Evolutionary conservation across 2,797 vertebrate species (phyloP), one percentile per base, ranked within the genome.

Genomic region (Nyctalus aviator): DNA sequence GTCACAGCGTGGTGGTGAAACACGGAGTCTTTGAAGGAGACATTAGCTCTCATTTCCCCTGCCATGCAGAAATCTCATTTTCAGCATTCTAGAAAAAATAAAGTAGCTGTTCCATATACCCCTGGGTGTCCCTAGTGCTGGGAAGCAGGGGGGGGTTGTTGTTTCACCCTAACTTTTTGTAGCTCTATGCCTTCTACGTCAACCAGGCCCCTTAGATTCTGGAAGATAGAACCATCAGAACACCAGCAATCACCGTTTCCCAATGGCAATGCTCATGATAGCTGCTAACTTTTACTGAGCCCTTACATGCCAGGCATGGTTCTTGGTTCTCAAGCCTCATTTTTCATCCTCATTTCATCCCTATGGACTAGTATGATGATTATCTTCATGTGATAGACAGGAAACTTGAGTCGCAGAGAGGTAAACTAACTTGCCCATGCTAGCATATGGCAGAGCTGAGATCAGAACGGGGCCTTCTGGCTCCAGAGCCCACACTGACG

Each of bases 271-370:
- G n/a, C 3, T 85, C n/a, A 30, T 57, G 20, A 37, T 0, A n/a
- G 11, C 72, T 62, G 82, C 71, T 30, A 41, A 75, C 14, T 5
- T 25, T 76, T 20, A 77, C 0, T 73, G 81, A 57, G 23, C 23
- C 27, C 30, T 17, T 30, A 21, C 1, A 7, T 2, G 25, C 10
- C 75, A 77, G 9, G 18, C 55, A n/a, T 9, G 2, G 23, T 27
- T 85, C 83, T 84, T 72, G 53, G 18, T 50, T 11, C 50, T 90
- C 37, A 12, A 23, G 79, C 46, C 23, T 57, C 44, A 55, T 89
- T 86, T 82, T 23, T n/a, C 27, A 55, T 62, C n/a, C 17, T 88
- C 57, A 53, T 6, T 20, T 23, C 50, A 15, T 48, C 64, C 5
- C 30, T 14, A 11, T 6, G 25, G 50, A 44, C 6, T 57, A 53